These are phyloP conservation scores for Agapornis canus DNA, from an alignment of 2,797 vertebrate genomes.

Conservation along the genomic window DNA sequence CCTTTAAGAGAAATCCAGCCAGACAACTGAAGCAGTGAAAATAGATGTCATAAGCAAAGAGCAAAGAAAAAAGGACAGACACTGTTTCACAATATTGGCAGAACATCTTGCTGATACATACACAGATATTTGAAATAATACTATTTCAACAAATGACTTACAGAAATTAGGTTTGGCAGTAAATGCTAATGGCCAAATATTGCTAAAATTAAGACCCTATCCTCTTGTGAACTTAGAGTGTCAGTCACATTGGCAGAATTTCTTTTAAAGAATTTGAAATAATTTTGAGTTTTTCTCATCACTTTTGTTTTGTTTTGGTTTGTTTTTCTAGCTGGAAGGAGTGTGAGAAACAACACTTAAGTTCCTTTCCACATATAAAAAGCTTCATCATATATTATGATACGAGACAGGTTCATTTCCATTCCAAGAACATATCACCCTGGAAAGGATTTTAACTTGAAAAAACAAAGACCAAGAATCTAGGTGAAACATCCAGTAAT, in stretches of 20 bases:
- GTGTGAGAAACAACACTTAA: background rate
- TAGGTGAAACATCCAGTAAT: background rate
- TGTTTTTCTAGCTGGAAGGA: background rate
- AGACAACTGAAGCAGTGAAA: conserved; percentile 39
- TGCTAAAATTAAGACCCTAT: background rate
- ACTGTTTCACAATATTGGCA: background rate
- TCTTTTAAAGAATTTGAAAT: background rate
- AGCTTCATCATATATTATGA: background rate
- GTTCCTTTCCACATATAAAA: background rate
- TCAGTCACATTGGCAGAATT: background rate
- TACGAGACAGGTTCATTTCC: background rate
- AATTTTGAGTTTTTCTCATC: background rate
- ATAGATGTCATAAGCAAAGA: conserved; percentile 2
- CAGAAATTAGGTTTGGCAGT: background rate
- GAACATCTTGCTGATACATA: background rate
- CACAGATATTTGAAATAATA: background rate
- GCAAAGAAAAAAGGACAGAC: background rate
- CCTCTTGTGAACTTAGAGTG: background rate
- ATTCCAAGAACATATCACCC: background rate
- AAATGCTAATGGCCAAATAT: background rate
- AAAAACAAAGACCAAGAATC: background rate
- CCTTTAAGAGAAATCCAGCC: conserved; percentile 33
- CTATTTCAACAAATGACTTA: background rate
- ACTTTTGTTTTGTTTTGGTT: background rate
- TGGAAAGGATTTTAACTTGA: background rate